phyloP scores from a whole-genome alignment of 2,797 vertebrate species.

The Loris lydekkerianus region DNA sequence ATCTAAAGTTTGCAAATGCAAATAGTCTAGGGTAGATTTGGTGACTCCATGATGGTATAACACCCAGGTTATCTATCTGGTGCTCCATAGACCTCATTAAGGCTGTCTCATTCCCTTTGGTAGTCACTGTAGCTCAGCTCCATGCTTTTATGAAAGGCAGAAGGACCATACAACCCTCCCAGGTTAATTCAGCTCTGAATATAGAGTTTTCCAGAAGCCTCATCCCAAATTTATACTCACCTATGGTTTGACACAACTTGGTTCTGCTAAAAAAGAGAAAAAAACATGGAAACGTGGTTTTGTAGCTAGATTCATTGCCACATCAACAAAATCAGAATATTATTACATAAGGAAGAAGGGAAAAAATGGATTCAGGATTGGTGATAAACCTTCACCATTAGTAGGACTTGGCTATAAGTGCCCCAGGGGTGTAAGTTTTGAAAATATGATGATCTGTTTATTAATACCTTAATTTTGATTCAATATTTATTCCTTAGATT shows the following conservation, averaged over 20 bases:
- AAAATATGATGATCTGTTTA: not conserved
- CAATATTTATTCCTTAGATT: not conserved
- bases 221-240: not conserved
- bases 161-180: not conserved
- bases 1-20: not conserved
- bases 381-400: not conserved
- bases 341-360: not conserved
- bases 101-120: not conserved
- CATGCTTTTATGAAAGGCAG: not conserved
- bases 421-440: not conserved
- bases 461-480: constrained; percentile 21
- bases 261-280: not conserved
- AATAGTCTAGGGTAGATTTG: fast-evolving
- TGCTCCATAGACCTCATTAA: not conserved
- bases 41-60: not conserved
- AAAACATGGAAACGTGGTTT: not conserved
- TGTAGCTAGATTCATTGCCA: not conserved
- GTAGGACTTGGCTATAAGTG: not conserved
- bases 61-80: not conserved
- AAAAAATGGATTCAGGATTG: not conserved
- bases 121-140: not conserved
- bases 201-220: not conserved
- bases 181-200: not conserved
- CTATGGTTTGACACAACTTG: not conserved
- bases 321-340: not conserved